These are phyloP conservation scores for Conopomorpha cramerella DNA, from an alignment of 1,140 invertebrate genomes.

Conservation along the genomic window DNA sequence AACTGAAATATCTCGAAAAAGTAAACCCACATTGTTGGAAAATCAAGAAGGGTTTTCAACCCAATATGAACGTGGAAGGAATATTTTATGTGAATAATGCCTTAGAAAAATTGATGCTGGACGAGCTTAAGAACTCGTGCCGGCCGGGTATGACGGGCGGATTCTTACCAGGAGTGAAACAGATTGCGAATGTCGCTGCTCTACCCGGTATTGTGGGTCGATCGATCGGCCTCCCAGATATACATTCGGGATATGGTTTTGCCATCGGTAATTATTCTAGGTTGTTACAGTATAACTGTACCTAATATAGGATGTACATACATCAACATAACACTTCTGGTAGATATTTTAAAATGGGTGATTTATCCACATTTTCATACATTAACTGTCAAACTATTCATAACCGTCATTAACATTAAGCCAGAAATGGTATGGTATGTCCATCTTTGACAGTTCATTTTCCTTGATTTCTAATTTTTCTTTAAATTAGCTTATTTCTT, in stretches of 20 bases:
- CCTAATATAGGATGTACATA: no score
- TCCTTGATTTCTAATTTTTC: no score
- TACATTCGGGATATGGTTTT: constrained; percentile 99
- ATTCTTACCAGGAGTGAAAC: constrained; percentile 98
- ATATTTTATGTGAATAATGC: constrained; percentile 95
- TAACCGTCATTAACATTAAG: no score
- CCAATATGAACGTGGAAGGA: constrained; percentile 99
- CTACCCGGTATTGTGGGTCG: constrained; percentile 94
- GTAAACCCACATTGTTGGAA: constrained; percentile 84
- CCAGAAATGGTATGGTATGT: no score
- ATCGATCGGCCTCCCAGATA: constrained; percentile 94
- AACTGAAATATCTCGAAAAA: constrained; percentile 92
- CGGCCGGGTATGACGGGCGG: constrained; percentile 88
- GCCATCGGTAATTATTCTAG: constrained; percentile 92
- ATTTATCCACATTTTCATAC: no score
- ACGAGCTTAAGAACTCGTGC: constrained; percentile 92
- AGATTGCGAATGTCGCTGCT: constrained; percentile 99
- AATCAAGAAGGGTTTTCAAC: constrained; percentile 99
- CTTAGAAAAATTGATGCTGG: constrained; percentile 96
- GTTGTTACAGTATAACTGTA: no score
- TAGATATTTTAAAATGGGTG: no score
- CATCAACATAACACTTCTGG: no score
- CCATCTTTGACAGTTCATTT: no score
- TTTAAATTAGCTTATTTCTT: no score
- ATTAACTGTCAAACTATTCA: no score